Conservation (phyloP, 2,113 vertebrate genomes). For the Cephalopholis sonnerati region DNA sequence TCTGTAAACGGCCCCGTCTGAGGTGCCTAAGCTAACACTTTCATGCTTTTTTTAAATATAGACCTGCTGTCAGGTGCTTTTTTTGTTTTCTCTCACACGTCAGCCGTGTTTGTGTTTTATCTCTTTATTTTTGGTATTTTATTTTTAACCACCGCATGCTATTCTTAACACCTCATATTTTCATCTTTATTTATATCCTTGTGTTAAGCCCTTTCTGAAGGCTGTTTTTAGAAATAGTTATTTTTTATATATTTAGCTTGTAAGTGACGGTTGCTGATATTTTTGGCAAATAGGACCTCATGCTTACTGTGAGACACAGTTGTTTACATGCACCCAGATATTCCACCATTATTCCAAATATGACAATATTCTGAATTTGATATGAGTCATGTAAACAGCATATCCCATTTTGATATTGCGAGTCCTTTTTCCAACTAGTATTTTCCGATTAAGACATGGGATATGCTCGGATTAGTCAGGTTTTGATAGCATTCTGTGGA, state of each 20-base stretch:
- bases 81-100: background rate
- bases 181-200: slow-evolving; percentile 19
- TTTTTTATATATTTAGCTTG: slow-evolving; percentile 9
- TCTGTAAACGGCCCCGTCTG: background rate
- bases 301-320: background rate
- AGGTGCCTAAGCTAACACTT: background rate
- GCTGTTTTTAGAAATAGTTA: background rate
- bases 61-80: slow-evolving; percentile 1
- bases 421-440: too few species aligned
- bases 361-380: too few species aligned
- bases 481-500: too few species aligned
- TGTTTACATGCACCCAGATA: too few species aligned
- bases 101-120: background rate
- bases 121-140: slow-evolving; percentile 13
- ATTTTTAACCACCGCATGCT: slow-evolving; percentile 25
- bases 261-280: background rate
- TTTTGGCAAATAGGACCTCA: background rate
- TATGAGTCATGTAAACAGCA: too few species aligned
- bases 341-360: too few species aligned
- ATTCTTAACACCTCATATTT: slow-evolving; percentile 12
- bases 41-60: slow-evolving; percentile 6
- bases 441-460: too few species aligned
- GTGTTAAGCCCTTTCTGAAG: background rate
- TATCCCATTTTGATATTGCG: too few species aligned
- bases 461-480: too few species aligned